Conservation (phyloP, 2,888 invertebrate genomes). For the Thyatira batis region DNA sequence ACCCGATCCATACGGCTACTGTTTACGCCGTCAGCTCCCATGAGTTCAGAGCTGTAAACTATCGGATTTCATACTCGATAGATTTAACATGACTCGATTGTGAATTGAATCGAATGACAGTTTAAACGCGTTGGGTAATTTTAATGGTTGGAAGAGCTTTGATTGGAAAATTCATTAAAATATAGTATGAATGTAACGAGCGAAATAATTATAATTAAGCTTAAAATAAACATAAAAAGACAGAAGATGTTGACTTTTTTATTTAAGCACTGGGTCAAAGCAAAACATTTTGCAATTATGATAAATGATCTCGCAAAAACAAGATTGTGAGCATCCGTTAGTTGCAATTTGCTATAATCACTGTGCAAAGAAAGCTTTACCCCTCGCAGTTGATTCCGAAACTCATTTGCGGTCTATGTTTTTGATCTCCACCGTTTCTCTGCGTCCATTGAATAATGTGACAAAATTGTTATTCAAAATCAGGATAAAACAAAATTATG, state of each 20-base stretch:
- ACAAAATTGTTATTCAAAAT: slow-evolving; percentile 20
- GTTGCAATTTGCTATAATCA: slow-evolving; percentile 71
- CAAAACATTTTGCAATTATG: slow-evolving; percentile 37
- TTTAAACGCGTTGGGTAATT: slow-evolving; percentile 25
- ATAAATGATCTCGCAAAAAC: slow-evolving; percentile 51
- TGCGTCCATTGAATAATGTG: slow-evolving; percentile 34
- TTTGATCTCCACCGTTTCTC: slow-evolving; percentile 61
- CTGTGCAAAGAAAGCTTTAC: slow-evolving; percentile 66
- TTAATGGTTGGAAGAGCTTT: slow-evolving; percentile 5
- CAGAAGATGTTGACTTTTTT: no score
- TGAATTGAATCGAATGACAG: slow-evolving; percentile 41
- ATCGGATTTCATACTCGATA: slow-evolving; percentile 66
- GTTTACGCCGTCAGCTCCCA: slow-evolving; percentile 60
- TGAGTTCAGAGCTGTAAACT: slow-evolving; percentile 45
- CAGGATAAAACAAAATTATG: background rate
- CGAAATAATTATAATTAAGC: no score
- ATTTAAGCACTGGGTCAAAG: background rate
- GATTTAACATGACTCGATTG: slow-evolving; percentile 53
- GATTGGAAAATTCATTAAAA: no score
- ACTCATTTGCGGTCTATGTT: slow-evolving; percentile 74
- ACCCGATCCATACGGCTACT: slow-evolving; percentile 68
- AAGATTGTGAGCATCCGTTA: slow-evolving; percentile 57
- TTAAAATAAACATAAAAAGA: no score
- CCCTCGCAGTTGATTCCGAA: slow-evolving; percentile 59
- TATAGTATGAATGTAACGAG: no score